Conservation (phyloP, 2,888 invertebrate species). For the Melolontha melolontha region DNA sequence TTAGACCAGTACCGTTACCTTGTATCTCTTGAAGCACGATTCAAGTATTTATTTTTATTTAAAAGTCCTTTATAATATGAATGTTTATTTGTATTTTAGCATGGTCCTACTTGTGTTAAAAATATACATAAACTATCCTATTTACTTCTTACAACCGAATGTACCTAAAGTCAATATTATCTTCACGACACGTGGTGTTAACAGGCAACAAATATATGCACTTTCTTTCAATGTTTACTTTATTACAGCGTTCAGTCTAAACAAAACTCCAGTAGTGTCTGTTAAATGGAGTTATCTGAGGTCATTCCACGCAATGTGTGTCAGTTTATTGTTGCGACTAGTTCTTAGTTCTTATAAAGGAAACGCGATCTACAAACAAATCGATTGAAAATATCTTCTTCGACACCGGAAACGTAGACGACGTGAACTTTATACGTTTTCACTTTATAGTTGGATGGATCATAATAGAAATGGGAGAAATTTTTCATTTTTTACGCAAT, state of each 20-base stretch:
- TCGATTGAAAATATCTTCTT: constrained; percentile 12
- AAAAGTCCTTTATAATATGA: no score
- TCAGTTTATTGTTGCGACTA: constrained; percentile 15
- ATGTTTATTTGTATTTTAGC: not conserved
- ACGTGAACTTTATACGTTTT: constrained; percentile 15
- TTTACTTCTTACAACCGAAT: not conserved
- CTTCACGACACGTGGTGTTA: not conserved
- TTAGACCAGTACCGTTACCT: no score
- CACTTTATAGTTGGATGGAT: constrained; percentile 2
- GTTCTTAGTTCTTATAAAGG: constrained; percentile 12
- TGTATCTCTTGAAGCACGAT: no score
- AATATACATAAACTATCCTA: not conserved
- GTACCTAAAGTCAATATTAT: not conserved
- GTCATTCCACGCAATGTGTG: constrained; percentile 31
- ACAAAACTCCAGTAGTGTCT: no score
- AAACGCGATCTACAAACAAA: constrained; percentile 2
- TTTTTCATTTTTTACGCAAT: constrained; percentile 5
- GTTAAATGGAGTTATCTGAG: not conserved
- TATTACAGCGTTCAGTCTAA: not conserved
- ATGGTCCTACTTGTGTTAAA: not conserved
- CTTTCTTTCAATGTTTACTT: constrained; percentile 8
- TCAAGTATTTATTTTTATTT: no score
- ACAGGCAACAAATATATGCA: not conserved
- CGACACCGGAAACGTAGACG: not conserved
- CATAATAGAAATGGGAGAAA: constrained; percentile 18